Evolutionary conservation across 2,888 invertebrate species (phyloP).

Genomic region (Eucera pruinosa): DNA sequence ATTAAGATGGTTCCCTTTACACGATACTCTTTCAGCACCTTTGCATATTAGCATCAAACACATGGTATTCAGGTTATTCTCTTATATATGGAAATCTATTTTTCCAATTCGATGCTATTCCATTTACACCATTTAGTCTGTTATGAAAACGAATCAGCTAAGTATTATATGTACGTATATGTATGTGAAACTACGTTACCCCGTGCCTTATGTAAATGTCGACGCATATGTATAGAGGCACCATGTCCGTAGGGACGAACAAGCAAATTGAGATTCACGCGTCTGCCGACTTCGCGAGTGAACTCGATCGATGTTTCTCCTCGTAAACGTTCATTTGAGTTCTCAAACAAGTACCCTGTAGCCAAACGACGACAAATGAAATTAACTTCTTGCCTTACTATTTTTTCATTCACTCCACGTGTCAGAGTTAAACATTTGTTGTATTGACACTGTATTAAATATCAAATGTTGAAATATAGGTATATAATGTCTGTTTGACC

Average conservation of each 20-base stretch:
- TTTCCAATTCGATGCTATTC: constrained; percentile 3
- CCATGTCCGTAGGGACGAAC: constrained; percentile 56
- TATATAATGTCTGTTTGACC: too few relatives aligned
- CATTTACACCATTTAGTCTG: constrained; percentile 21
- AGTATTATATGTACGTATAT: constrained; percentile 13
- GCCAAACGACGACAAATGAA: constrained; percentile 1
- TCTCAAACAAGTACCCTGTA: constrained; percentile 5
- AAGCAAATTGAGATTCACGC: constrained; percentile 70
- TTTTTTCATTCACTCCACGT: too few relatives aligned
- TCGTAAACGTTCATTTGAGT: constrained; percentile 32
- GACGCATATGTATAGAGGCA: constrained; percentile 38
- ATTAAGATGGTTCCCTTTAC: too few relatives aligned
- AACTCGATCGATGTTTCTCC: constrained; percentile 64
- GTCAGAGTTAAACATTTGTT: too few relatives aligned
- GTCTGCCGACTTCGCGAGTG: constrained; percentile 57
- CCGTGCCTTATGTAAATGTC: constrained; percentile 60
- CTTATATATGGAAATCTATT: constrained; percentile 18
- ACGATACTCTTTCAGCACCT: too few relatives aligned
- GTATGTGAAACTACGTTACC: background rate
- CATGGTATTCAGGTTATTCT: too few relatives aligned
- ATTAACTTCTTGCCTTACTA: background rate
- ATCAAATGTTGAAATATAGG: too few relatives aligned
- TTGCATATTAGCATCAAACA: too few relatives aligned
- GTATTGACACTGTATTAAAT: too few relatives aligned
- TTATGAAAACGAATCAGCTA: constrained; percentile 39